These are phyloP conservation scores for Dryomyza anilis DNA, from an alignment of 2,888 invertebrate genomes.

Conservation along the genomic window DNA sequence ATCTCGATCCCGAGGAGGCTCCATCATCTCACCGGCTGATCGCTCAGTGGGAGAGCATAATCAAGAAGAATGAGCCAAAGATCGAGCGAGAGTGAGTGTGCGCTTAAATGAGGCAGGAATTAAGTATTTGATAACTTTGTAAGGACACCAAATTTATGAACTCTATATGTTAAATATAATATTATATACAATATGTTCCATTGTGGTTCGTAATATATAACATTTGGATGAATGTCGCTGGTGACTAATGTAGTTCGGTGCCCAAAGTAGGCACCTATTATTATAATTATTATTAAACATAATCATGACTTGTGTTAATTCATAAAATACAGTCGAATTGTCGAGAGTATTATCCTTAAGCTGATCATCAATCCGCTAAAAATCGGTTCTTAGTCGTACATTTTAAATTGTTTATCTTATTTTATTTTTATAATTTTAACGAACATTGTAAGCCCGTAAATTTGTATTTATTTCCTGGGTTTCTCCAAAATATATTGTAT, in stretches of 20 bases:
- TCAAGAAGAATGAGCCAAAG: slow-evolving; percentile 64
- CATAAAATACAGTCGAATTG: neutral
- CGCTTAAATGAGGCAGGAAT: neutral
- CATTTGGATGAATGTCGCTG: neutral
- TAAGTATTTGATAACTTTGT: no score
- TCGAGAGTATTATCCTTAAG: slow-evolving; percentile 10
- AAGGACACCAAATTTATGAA: slow-evolving; percentile 4
- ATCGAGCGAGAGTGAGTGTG: slow-evolving; percentile 14
- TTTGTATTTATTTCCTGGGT: no score
- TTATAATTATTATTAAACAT: no score
- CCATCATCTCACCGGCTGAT: slow-evolving; percentile 76
- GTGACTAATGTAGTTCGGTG: neutral
- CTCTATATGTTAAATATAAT: neutral
- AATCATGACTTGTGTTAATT: neutral
- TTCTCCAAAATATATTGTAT: no score
- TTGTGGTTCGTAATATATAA: neutral
- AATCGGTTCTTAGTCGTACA: neutral
- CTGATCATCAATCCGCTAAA: neutral
- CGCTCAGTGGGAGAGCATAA: slow-evolving; percentile 81
- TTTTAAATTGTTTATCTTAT: neutral
- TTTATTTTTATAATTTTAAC: no score
- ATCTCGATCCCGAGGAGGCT: slow-evolving; percentile 69
- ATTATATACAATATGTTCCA: slow-evolving; percentile 11
- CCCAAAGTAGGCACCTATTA: neutral
- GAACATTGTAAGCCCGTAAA: no score